These are phyloP conservation scores for Glaucopsyche alexis DNA, from an alignment of 2,888 invertebrate species.

Conservation along the genomic window DNA sequence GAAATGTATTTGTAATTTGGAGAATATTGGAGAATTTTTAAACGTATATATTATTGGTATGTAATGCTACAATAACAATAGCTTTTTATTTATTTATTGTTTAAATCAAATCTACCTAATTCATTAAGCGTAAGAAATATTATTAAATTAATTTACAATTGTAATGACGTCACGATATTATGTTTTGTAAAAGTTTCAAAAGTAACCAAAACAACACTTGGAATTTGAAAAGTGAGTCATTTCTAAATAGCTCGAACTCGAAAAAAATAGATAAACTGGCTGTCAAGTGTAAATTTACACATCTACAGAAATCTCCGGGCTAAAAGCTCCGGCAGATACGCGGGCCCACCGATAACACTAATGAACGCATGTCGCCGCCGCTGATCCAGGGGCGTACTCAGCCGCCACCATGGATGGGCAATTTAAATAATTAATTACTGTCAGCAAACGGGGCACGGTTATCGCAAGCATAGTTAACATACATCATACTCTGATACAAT, in stretches of 20 bases:
- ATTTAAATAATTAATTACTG: slow-evolving; percentile 28
- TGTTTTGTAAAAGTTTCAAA: neutral
- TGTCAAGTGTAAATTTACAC: slow-evolving; percentile 44
- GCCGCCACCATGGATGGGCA: slow-evolving; percentile 12
- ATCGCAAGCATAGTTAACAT: neutral
- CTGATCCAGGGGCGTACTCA: slow-evolving; percentile 60
- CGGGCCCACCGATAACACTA: slow-evolving; percentile 65
- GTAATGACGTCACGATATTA: no score
- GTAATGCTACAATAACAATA: no score
- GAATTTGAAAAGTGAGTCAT: neutral
- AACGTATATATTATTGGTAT: no score
- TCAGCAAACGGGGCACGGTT: neutral
- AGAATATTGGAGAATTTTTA: no score
- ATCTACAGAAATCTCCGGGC: slow-evolving; percentile 57
- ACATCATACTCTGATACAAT: neutral
- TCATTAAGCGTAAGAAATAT: no score
- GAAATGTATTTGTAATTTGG: no score
- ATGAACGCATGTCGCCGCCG: slow-evolving; percentile 73
- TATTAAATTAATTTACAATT: no score
- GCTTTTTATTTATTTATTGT: no score
- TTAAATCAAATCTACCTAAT: no score
- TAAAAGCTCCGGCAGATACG: slow-evolving; percentile 72
- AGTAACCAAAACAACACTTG: neutral
- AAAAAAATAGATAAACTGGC: slow-evolving; percentile 38
- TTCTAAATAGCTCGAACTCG: slow-evolving; percentile 3